Percentiles rank a stretch among this genome's conserved stretches.
phyloP scores from a whole-genome alignment of 2,113 vertebrate genomes.

The Mormyrus lacerda region DNA sequence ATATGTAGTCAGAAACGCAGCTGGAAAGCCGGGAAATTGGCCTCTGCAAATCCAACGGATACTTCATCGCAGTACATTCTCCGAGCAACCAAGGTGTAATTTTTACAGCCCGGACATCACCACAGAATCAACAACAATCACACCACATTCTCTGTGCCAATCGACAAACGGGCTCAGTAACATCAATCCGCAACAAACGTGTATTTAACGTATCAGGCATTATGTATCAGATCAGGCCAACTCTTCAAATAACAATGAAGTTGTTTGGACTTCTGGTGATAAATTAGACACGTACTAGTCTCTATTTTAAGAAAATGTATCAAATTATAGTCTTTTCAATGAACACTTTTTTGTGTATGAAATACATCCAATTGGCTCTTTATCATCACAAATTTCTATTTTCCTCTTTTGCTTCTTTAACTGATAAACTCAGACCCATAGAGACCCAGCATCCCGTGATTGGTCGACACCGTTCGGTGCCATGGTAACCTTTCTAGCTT shows the following conservation, averaged over 20 bases:
- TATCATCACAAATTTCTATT: not conserved
- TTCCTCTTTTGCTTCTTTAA: slow-evolving; percentile 1
- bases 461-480: not conserved
- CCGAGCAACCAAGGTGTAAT: not conserved
- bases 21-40: not conserved
- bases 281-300: not conserved
- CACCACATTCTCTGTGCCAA: not conserved
- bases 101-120: not conserved
- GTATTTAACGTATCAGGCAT: not conserved
- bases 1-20: not conserved
- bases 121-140: not conserved
- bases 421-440: not conserved
- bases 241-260: not conserved
- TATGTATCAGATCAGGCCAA: not conserved
- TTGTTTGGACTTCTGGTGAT: not conserved
- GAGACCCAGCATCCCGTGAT: not conserved
- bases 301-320: not conserved
- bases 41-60: not conserved
- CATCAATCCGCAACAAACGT: not conserved
- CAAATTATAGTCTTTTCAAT: slow-evolving; percentile 8
- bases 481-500: slow-evolving; percentile 16
- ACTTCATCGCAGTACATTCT: not conserved
- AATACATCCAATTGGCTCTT: not conserved
- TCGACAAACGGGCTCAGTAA: not conserved
- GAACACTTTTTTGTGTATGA: not conserved